These are phyloP conservation scores for Caenorhabditis afra DNA, from an alignment of 2,888 invertebrate species.

Conservation along the genomic window DNA sequence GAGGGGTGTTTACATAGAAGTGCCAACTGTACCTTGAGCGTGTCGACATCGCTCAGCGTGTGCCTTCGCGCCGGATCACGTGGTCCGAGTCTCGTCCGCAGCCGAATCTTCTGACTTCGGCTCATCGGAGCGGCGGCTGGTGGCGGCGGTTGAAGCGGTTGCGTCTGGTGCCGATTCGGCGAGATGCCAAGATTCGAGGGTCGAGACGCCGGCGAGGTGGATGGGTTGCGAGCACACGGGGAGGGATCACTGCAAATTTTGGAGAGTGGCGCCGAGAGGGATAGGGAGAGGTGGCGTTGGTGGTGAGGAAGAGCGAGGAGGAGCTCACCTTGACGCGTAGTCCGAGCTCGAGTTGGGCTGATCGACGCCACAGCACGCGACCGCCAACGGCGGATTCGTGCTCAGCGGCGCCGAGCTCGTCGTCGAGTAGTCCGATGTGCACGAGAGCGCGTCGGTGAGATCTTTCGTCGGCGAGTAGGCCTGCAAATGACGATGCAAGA, in stretches of 20 bases:
- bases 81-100: constrained; percentile 61
- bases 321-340: constrained; percentile 70
- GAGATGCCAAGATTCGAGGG: constrained; percentile 45
- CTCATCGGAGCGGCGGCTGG: constrained; percentile 22
- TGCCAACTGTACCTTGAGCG: constrained; percentile 61
- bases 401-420: constrained; percentile 68
- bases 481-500: constrained; percentile 38
- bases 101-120: constrained; percentile 72
- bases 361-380: constrained; percentile 55
- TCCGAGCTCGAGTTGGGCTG: constrained; percentile 65
- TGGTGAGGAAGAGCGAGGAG: too few relatives aligned
- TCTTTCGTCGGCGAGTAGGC: constrained; percentile 60
- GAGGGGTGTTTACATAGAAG: too few relatives aligned
- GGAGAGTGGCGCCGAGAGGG: not conserved
- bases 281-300: not conserved
- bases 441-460: constrained; percentile 68
- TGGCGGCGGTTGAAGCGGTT: constrained; percentile 3
- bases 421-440: constrained; percentile 74
- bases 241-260: constrained; percentile 66
- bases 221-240: constrained; percentile 65
- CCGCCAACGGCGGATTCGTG: constrained; percentile 58
- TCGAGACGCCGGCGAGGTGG: constrained; percentile 60
- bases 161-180: constrained; percentile 13
- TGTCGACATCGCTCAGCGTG: constrained; percentile 74
- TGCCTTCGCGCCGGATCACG: constrained; percentile 71